These are phyloP conservation scores for Drosophila quinaria DNA, from an alignment of 2,888 invertebrate species.

Conservation along the genomic window DNA sequence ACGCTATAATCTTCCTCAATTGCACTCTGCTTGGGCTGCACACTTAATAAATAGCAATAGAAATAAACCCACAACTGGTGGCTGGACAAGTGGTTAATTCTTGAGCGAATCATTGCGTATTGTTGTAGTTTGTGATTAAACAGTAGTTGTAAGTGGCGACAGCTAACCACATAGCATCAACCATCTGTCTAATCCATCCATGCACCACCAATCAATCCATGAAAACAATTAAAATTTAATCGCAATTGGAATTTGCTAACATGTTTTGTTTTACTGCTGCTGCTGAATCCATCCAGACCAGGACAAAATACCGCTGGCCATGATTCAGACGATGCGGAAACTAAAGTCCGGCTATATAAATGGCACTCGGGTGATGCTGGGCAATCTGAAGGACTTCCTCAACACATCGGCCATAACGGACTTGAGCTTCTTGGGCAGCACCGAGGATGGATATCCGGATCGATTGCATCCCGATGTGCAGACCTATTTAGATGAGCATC, in stretches of 20 bases:
- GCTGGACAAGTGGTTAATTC: conserved; percentile 32
- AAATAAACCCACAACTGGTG: conserved; percentile 25
- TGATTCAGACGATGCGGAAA: conserved; percentile 99
- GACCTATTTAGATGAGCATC: conserved; percentile 94
- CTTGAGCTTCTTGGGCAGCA: conserved; percentile 96
- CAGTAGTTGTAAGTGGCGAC: conserved; percentile 53
- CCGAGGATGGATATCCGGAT: conserved; percentile 96
- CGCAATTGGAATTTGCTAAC: background rate
- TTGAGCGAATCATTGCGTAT: conserved; percentile 29
- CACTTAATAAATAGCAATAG: background rate
- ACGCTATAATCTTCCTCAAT: background rate
- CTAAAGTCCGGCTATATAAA: conserved; percentile 99
- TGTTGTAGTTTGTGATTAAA: conserved; percentile 60
- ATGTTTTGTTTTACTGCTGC: conserved; percentile 1
- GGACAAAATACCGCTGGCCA: conserved; percentile 95
- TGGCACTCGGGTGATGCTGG: conserved; percentile 98
- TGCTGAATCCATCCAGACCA: conserved; percentile 88
- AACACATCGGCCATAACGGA: conserved; percentile 99
- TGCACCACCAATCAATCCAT: conserved; percentile 16
- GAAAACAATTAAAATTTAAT: background rate
- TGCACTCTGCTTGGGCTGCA: conserved; percentile 48
- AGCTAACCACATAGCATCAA: conserved; percentile 34
- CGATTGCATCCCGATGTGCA: conserved; percentile 93
- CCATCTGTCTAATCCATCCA: conserved; percentile 22
- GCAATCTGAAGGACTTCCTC: conserved; percentile 97